Base-by-base conservation (phyloP, 2,797 vertebrate species). In the Euthynnus affinis region DNA sequence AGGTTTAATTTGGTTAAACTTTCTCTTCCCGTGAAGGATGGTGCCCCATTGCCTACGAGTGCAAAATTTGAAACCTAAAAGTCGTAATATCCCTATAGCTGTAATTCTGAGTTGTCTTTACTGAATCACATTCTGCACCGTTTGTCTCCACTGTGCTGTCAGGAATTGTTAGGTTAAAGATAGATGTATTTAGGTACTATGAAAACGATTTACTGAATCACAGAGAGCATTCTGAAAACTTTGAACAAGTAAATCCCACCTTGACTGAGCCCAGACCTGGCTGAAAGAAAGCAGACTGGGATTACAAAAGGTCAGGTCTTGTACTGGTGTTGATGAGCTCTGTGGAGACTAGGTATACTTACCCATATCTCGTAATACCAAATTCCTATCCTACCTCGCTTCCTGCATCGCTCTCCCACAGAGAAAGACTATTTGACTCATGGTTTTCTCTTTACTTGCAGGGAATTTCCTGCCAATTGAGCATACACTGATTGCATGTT, bases 281-380 rank as follows among this genome's bases (percentile, higher is more conserved):
- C 52, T 77, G 71, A 76, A 63, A 67, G 66, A 14, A 32, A 73
- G 58, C 53, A 74, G 63, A 52, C 53, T 59, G 34, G 64, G 74
- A 79, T 78, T 68, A 82, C 42, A 75, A 2, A 62, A 42, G 83
- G 75, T 74, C 77, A 67, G 72, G 60, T 69, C 56, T 56, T 29
- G 59, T 60, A 18, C 69, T 60, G 72, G 32, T 22, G 46, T 46
- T 82, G 78, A 76, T 81, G 64, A 85, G 75, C 63, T 83, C 78
- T 66, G 22, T 60, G 66, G 67, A 85, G 74, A 81, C 69, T 58
- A 56, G 1, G 46, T n/a, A 2, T 27, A 37, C 60, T 74, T 46
- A 58, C 27, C 2, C 0, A n/a, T 2, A 37, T 83, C 61, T 59
- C 42, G 23, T 42, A 20, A 65, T 57, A 71, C 34, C 18, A 61